Evolutionary conservation across 2,888 invertebrate species (phyloP), one percentile per base, ranked within the genome.

Genomic region (Pachliopta kotzebuea): DNA sequence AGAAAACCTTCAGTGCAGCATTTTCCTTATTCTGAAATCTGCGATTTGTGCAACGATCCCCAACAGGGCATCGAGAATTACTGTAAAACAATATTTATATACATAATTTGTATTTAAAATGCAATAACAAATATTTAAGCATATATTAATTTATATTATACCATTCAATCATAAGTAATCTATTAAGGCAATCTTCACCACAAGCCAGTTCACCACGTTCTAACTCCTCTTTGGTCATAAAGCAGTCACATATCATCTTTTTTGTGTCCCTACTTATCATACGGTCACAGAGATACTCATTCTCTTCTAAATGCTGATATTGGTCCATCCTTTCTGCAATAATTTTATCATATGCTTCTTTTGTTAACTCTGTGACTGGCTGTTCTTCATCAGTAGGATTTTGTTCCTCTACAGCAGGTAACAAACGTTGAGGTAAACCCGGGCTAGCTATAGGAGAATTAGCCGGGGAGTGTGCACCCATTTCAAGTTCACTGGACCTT

Each of bases 161-260:
- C 97, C 98, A 99, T 94, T 99, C 99, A 80, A 99, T 98, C 96
- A 98, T 97, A n/a, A 99, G 94, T 81, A 99, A 93, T 79, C 98
- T 94, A 92, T 99, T 99, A 45, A 99, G 93, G 86, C 99, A 99
- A 86, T 98, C 98, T 78, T 98, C 98, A 0, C 98, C 98, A 83
- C 99, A 99, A 14, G 98, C 98, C 68, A 94, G 85, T 78, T 97
- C 96, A 0, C 97, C 98, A 65, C 95, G 92, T 53, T 94, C 94
- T 70, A 96, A 93, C 79, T 99, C 99, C 73, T 98, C 98, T 79
- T 95, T 95, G 62, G 96, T 96, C 71, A 98, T 93, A 78, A 96
- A 96, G 84, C 99, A 99, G 86, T 99, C 99, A 86, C 99, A 99
- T 37, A 96, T 94, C 98, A 99, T 98, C 74, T 97, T 95, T 72